Evolutionary conservation across 2,797 vertebrate genomes (phyloP).

Genomic region (Hylomyscus alleni): DNA sequence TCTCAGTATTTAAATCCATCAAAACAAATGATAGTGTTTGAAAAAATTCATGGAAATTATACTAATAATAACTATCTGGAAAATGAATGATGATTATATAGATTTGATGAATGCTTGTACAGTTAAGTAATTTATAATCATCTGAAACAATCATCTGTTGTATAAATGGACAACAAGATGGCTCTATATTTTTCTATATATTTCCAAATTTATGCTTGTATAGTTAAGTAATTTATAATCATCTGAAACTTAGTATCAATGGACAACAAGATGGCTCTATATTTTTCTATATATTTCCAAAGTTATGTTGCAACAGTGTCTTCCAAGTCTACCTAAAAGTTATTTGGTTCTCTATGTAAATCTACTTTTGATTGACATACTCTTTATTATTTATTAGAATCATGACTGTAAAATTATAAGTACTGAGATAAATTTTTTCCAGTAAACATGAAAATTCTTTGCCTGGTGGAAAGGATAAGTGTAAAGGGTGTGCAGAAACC

Average conservation of each 20-base stretch:
- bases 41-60: background rate
- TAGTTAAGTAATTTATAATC: conserved; percentile 8
- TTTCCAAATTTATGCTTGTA: conserved; percentile 38
- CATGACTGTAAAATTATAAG: conserved; percentile 57
- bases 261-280: background rate
- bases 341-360: conserved; percentile 33
- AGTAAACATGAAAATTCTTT: conserved; percentile 41
- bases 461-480: background rate
- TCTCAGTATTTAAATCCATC: background rate
- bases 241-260: background rate
- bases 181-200: background rate
- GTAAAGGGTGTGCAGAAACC: background rate
- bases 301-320: background rate
- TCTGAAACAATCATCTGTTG: no score
- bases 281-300: conserved; percentile 12
- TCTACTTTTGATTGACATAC: conserved; percentile 23
- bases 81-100: conserved; percentile 31
- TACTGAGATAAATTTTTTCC: conserved; percentile 27
- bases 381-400: conserved; percentile 48
- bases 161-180: background rate
- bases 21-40: conserved; percentile 7
- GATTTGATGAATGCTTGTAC: conserved; percentile 21
- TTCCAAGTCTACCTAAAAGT: conserved; percentile 21
- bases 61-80: background rate
- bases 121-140: conserved; percentile 17